Conservation (phyloP, 2,888 invertebrate genomes). For the Drosophila anceps region DNA sequence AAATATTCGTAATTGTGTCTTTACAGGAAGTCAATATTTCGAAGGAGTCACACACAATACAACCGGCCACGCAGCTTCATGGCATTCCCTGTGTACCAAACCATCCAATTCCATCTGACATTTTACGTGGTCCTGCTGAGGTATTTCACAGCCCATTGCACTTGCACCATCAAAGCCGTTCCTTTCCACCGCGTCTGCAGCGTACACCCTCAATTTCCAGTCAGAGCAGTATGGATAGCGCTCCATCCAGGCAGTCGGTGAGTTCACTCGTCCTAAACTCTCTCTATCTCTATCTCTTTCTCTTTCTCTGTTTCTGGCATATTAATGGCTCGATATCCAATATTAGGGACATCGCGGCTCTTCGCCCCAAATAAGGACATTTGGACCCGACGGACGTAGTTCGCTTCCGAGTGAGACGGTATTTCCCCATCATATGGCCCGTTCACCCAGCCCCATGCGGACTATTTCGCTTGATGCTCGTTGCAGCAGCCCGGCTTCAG, state of each 20-base stretch:
- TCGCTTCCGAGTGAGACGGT: conserved; percentile 85
- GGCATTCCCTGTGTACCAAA: conserved; percentile 59
- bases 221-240: conserved; percentile 93
- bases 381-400: conserved; percentile 91
- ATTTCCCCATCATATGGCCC: conserved; percentile 85
- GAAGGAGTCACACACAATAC: conserved; percentile 88
- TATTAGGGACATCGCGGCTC: conserved; percentile 91
- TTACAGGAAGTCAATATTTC: conserved; percentile 88
- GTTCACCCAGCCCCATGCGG: conserved; percentile 92
- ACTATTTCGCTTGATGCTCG: conserved; percentile 92
- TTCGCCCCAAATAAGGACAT: conserved; percentile 93
- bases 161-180: conserved; percentile 90
- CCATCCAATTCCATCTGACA: conserved; percentile 81
- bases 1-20: not conserved
- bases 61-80: conserved; percentile 86
- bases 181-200: conserved; percentile 89
- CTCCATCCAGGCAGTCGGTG: conserved; percentile 87
- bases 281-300: not conserved
- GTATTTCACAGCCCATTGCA: conserved; percentile 87
- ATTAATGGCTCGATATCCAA: not conserved
- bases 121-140: conserved; percentile 86
- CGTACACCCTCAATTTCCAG: conserved; percentile 93
- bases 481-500: conserved; percentile 87
- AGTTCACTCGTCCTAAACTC: conserved; percentile 40
- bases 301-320: too few species aligned